phyloP scores from a whole-genome alignment of 2,797 vertebrate genomes.

The Trachurus trachurus region DNA sequence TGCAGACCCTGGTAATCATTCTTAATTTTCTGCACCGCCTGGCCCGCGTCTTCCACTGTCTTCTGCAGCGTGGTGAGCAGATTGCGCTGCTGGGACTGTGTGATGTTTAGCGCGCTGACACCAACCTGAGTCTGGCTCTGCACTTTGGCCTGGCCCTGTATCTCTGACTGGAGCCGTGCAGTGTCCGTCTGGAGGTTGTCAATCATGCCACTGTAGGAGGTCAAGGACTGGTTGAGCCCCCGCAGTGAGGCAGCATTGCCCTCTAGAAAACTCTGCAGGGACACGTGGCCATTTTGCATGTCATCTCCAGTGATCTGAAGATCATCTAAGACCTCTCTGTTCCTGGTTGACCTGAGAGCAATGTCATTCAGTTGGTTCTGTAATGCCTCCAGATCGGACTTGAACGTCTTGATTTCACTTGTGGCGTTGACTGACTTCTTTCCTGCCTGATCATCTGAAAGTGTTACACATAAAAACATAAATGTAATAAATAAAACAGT shows the following conservation, averaged over 20 bases:
- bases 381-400: conserved; percentile 90
- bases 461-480: conserved; percentile 1
- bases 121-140: conserved; percentile 89
- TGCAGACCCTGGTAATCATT: conserved; percentile 95
- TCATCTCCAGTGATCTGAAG: conserved; percentile 89
- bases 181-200: conserved; percentile 92
- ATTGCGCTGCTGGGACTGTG: conserved; percentile 93
- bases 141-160: conserved; percentile 92
- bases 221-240: conserved; percentile 93
- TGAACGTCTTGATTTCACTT: conserved; percentile 92
- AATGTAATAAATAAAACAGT: background rate
- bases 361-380: conserved; percentile 92
- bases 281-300: conserved; percentile 90
- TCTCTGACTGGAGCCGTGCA: conserved; percentile 90
- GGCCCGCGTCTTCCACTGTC: conserved; percentile 93
- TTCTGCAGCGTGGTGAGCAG: conserved; percentile 91
- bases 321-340: conserved; percentile 92
- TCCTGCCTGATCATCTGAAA: conserved; percentile 90
- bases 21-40: conserved; percentile 94
- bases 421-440: conserved; percentile 92
- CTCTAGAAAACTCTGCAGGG: conserved; percentile 91
- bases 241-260: conserved; percentile 92
- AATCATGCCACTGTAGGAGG: conserved; percentile 90
- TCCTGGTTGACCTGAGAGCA: conserved; percentile 88
- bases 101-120: conserved; percentile 93